These are phyloP conservation scores for Progne subis DNA, from an alignment of 2,113 vertebrate species.

Conservation along the genomic window DNA sequence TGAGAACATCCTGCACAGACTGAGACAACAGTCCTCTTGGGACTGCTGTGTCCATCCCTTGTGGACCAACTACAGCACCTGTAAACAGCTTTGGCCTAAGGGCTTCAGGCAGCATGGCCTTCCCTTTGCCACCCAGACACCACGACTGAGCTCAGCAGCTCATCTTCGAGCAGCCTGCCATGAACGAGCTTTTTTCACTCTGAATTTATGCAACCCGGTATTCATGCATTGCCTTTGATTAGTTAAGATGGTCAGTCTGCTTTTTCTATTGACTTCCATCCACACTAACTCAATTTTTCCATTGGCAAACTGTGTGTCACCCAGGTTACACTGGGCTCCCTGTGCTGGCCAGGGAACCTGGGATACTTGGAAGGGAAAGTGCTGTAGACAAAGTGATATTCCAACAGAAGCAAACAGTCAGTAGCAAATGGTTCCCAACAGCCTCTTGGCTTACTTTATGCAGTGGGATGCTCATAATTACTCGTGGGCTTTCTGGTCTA, in stretches of 20 bases:
- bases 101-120: fast-evolving
- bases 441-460: constrained; percentile 14
- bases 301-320: not conserved
- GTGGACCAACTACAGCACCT: not conserved
- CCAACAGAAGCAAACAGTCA: not conserved
- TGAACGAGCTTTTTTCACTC: not conserved
- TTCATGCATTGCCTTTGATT: not conserved
- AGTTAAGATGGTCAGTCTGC: not conserved
- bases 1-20: not conserved
- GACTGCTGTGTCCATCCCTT: not conserved
- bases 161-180: not conserved
- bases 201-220: not conserved
- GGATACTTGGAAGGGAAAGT: not conserved
- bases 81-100: not conserved
- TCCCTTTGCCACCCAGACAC: not conserved
- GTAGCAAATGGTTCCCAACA: constrained; percentile 15
- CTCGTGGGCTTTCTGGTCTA: not conserved
- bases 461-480: not conserved
- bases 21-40: not conserved
- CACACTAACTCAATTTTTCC: not conserved
- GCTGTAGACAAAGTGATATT: not conserved
- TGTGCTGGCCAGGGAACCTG: not conserved
- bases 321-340: not conserved
- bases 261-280: not conserved
- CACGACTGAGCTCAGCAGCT: not conserved